Base-by-base conservation (phyloP, 2,888 invertebrate species). In the Apeira syringaria region DNA sequence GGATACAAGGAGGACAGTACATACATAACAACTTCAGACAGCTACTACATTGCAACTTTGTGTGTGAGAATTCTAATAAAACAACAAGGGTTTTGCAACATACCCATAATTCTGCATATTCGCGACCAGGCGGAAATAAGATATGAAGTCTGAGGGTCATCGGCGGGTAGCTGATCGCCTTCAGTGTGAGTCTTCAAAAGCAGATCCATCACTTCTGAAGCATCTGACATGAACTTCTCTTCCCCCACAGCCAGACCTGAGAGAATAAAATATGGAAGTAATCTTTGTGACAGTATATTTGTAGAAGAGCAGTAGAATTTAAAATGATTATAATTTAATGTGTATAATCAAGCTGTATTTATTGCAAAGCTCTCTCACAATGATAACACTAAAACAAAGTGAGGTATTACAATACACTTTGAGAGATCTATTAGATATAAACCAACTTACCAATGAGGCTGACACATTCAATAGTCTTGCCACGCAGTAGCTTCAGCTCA, bases 121-220 rank as follows among this genome's bases (percentile, higher is more conserved):
- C 99, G 93, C 0, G 99, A 98, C 99, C 99, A 99, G 0, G 99
- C 99, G 0, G 98, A 98, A 59, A 99, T 99, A 79, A 99, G 94
- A 85, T 98, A 99, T 6, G 98, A 97, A 12, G 98, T 96, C 85
- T 98, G 98, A 1, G 98, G 98, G 85, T 99, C 99, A 72, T 99
- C 99, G 49, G 98, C 98, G 0, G 97, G 94, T 53, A 98, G 81
- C 64, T 94, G 94, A 11, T 94, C 94, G 53, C 94, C 94, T 65
- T 96, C 96, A 4, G 95, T 93, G 75, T 98, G 98, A 0, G 97
- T 97, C 80, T 97, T 96, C 53, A 99, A 79, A 37, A 99, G 87
- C 87, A 99, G 92, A 65, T 98, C 96, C 99, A 99, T 99, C 8
- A 99, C 96, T 77, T 98, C 98, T 38, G 95, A 96, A 0, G 98